phyloP scores from a whole-genome alignment of 2,113 vertebrate species.

The Cygnus atratus region DNA sequence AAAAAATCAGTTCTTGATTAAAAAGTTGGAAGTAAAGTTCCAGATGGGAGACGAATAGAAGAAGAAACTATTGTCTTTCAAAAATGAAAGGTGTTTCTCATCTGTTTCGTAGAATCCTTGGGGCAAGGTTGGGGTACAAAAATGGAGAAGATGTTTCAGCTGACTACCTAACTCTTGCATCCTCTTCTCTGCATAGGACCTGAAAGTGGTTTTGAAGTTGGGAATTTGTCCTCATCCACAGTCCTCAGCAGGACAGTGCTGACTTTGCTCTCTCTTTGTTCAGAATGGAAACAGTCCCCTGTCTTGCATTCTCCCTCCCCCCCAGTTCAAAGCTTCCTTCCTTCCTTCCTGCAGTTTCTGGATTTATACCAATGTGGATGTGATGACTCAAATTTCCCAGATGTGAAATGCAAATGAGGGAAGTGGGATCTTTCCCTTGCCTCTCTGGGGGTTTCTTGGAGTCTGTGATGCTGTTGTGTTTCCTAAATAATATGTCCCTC shows the following conservation, averaged over 20 bases:
- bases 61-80: neutral
- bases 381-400: slow-evolving; percentile 4
- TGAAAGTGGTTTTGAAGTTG: neutral
- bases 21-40: neutral
- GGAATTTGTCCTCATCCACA: neutral
- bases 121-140: neutral
- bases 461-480: neutral
- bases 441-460: neutral
- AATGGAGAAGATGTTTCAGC: neutral
- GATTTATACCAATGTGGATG: neutral
- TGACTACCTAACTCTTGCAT: neutral
- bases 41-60: neutral
- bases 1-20: neutral
- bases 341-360: slow-evolving; percentile 19
- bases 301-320: neutral
- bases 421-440: neutral
- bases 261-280: neutral
- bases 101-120: neutral
- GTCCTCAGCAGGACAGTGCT: neutral
- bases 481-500: neutral
- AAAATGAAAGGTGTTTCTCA: neutral
- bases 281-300: neutral
- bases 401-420: slow-evolving; percentile 32
- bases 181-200: neutral
- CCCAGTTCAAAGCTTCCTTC: neutral